These are phyloP conservation scores for Blera fallax DNA, from an alignment of 2,888 invertebrate species.

Conservation along the genomic window DNA sequence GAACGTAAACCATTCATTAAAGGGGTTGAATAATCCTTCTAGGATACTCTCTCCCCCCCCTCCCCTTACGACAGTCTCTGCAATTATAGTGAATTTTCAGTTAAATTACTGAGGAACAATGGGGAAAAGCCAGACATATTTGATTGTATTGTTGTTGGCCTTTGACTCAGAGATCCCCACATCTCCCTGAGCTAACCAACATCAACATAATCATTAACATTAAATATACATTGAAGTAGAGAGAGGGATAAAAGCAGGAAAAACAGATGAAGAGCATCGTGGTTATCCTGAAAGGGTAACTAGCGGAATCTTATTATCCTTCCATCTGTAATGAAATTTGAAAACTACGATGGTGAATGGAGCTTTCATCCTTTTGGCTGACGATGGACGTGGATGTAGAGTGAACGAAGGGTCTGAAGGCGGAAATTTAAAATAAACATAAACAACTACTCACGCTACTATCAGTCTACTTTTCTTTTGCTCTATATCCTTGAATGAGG, in stretches of 20 bases:
- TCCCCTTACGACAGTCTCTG: not conserved
- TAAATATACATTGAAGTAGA: slow-evolving; percentile 59
- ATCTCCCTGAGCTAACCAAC: slow-evolving; percentile 3
- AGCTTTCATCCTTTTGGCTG: slow-evolving; percentile 25
- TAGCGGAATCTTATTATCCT: slow-evolving; percentile 70
- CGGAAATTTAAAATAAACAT: slow-evolving; percentile 29
- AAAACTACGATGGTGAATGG: slow-evolving; percentile 35
- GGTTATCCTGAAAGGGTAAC: slow-evolving; percentile 65
- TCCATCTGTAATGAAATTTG: slow-evolving; percentile 69
- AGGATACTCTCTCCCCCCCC: too few relatives aligned
- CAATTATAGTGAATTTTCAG: slow-evolving; percentile 50
- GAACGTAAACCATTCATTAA: slow-evolving; percentile 62
- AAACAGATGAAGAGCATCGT: slow-evolving; percentile 16
- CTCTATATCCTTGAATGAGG: not conserved
- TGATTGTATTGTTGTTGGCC: slow-evolving; percentile 57
- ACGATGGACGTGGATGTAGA: slow-evolving; percentile 6
- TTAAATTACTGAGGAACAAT: slow-evolving; percentile 53
- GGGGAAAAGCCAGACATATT: slow-evolving; percentile 61
- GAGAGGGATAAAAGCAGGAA: not conserved
- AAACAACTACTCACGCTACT: not conserved
- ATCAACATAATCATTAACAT: slow-evolving; percentile 68
- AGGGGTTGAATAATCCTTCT: slow-evolving; percentile 58
- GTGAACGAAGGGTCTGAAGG: not conserved
- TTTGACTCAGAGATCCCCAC: slow-evolving; percentile 4
- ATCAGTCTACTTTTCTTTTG: not conserved